Base-by-base conservation (phyloP, 2,113 vertebrate genomes). In the Varanus salvator region DNA sequence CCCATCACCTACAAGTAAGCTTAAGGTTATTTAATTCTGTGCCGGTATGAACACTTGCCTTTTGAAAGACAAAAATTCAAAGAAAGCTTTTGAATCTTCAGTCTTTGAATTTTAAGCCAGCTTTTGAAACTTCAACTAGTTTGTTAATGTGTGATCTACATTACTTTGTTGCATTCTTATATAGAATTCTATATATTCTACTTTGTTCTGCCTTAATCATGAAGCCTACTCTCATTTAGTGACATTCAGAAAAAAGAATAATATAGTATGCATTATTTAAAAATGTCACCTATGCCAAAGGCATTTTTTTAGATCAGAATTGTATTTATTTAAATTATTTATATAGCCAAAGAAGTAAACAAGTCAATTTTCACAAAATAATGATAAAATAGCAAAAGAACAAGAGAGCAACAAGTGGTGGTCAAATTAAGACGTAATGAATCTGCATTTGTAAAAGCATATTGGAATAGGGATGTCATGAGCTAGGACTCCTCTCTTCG, bases 151-250 rank as follows among this genome's bases (percentile, higher is more conserved):
- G 25, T 54, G 31, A 80, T 23, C 64, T 88, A 38, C 15, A 60
- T 64, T 29, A 48, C 17, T 78, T 87, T 57, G 60, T 29, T 78
- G 29, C 77, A 88, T 81, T 72, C n/a, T 57, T 81, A 81, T 80
- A 71, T 15, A 38, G n/a, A 50, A 80, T 31, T 25, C 25, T 69
- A 12, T 69, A 12, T 69, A 69, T 82, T 74, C 34, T 17, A 74
- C 34, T 34, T 3, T 44, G 38, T 44, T 44, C 38, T 44, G 38
- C 38, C 17, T 83, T 86, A 57, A 50, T 8, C 12, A 82, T 82
- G 54, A 85, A 74, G 54, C 31, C 19, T 85, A 27, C 60, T 29
- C 8, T 85, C 83, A 71, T n/a, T 29, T 52, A 72, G 15, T 19
- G 11, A 50, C 21, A 29, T 31, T 11, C 38, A 57, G 72, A 15